phyloP scores from a whole-genome alignment of 2,888 invertebrate species.

The Himalopsyche anomala region DNA sequence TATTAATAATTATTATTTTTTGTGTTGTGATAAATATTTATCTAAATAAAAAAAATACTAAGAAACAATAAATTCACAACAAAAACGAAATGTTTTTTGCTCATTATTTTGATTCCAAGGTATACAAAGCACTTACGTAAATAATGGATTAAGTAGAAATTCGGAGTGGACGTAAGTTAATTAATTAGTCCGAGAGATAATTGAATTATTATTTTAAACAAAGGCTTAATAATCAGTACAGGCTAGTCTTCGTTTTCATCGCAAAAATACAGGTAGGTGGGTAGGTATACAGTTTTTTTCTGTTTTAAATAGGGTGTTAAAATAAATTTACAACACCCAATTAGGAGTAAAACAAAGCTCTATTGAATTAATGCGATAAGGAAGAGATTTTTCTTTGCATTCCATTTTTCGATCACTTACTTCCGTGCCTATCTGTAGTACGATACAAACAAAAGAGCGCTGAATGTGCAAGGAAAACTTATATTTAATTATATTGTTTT shows the following conservation, averaged over 20 bases:
- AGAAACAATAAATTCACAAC: no score
- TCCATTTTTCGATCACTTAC: slow-evolving; percentile 2
- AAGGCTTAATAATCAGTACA: neutral
- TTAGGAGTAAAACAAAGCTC: slow-evolving; percentile 43
- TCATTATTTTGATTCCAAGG: no score
- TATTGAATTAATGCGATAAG: neutral
- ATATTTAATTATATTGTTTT: no score
- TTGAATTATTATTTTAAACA: slow-evolving; percentile 17
- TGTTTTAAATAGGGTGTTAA: slow-evolving; percentile 22
- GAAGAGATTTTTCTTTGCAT: slow-evolving; percentile 16
- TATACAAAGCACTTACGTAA: no score
- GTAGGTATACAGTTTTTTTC: neutral
- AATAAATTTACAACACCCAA: slow-evolving; percentile 53
- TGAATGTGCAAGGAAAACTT: neutral
- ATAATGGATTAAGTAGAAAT: neutral
- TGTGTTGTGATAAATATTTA: no score
- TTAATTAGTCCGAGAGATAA: neutral
- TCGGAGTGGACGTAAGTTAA: neutral
- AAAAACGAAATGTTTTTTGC: no score
- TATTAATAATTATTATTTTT: no score
- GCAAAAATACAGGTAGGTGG: neutral
- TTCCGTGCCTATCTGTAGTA: slow-evolving; percentile 6
- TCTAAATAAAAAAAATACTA: no score
- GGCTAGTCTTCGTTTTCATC: neutral
- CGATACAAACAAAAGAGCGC: neutral